These are phyloP conservation scores for Procambarus virginalis DNA, from an alignment of 1,140 invertebrate genomes.

Conservation along the genomic window DNA sequence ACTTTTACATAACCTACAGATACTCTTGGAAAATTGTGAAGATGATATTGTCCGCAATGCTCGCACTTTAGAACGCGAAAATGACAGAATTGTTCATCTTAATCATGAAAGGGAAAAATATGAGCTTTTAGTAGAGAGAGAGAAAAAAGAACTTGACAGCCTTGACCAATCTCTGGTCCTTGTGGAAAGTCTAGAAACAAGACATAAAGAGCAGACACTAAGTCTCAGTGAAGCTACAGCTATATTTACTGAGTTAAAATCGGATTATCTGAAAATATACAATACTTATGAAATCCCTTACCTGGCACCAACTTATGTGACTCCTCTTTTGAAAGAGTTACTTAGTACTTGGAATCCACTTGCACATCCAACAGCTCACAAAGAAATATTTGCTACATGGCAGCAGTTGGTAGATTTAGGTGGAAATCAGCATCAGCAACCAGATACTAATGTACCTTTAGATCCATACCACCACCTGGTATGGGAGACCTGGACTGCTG, in stretches of 20 bases:
- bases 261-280: slow-evolving; percentile 77
- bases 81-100: slow-evolving; percentile 85
- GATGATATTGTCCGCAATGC: slow-evolving; percentile 95
- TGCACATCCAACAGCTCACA: slow-evolving; percentile 75
- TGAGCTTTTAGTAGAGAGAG: slow-evolving; percentile 82
- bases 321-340: slow-evolving; percentile 81
- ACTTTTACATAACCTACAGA: slow-evolving; percentile 92
- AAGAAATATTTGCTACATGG: slow-evolving; percentile 63
- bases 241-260: slow-evolving; percentile 84
- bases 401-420: slow-evolving; percentile 59
- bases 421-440: slow-evolving; percentile 38
- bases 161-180: slow-evolving; percentile 83
- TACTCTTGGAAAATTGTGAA: slow-evolving; percentile 94
- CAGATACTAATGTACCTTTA: slow-evolving; percentile 74
- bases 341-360: slow-evolving; percentile 86
- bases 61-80: slow-evolving; percentile 82
- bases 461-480: slow-evolving; percentile 87
- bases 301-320: slow-evolving; percentile 81
- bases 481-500: slow-evolving; percentile 93
- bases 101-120: slow-evolving; percentile 86
- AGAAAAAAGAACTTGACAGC: slow-evolving; percentile 83
- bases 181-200: slow-evolving; percentile 77
- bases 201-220: slow-evolving; percentile 73
- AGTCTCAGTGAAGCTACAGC: slow-evolving; percentile 83
- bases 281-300: slow-evolving; percentile 77